Conservation (phyloP, 1,140 invertebrate species). For the Protaetia brevitarsis region DNA sequence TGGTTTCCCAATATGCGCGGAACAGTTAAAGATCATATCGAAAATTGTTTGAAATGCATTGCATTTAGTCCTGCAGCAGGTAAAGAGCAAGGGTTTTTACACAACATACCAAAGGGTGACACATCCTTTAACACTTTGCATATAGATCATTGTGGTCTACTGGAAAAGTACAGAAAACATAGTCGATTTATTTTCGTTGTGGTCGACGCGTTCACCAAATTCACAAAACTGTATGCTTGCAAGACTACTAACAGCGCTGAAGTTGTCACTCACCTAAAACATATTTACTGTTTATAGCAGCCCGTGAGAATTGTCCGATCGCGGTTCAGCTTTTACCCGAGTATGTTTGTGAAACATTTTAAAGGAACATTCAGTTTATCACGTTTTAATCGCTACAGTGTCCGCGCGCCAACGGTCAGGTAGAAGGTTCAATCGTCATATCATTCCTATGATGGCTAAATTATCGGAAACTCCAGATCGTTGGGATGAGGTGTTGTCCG, state of each 20-base stretch:
- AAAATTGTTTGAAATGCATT: slow-evolving; percentile 41
- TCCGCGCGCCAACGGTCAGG: slow-evolving; percentile 14
- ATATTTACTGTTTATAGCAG: slow-evolving; percentile 29
- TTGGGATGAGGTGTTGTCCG: neutral
- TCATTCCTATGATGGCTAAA: neutral
- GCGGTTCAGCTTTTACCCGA: slow-evolving; percentile 30
- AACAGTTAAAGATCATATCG: slow-evolving; percentile 31
- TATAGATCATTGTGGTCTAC: slow-evolving; percentile 41
- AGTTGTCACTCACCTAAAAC: slow-evolving; percentile 26
- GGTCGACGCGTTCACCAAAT: slow-evolving; percentile 39
- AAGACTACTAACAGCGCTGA: slow-evolving; percentile 26
- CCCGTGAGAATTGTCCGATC: slow-evolving; percentile 31
- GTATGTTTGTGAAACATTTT: slow-evolving; percentile 23
- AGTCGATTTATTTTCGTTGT: slow-evolving; percentile 35
- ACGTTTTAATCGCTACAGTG: neutral
- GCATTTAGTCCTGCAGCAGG: slow-evolving; percentile 33
- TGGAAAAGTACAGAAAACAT: slow-evolving; percentile 20
- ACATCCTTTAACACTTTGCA: slow-evolving; percentile 39
- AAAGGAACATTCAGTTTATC: neutral
- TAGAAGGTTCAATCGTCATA: neutral
- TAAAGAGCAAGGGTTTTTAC: slow-evolving; percentile 35
- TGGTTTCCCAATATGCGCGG: slow-evolving; percentile 40
- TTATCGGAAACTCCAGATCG: neutral
- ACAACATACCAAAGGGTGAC: slow-evolving; percentile 38
- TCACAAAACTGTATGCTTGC: slow-evolving; percentile 29